These are phyloP conservation scores for Chaetogeoica ovagalla DNA, from an alignment of 2,888 invertebrate genomes.

Conservation along the genomic window DNA sequence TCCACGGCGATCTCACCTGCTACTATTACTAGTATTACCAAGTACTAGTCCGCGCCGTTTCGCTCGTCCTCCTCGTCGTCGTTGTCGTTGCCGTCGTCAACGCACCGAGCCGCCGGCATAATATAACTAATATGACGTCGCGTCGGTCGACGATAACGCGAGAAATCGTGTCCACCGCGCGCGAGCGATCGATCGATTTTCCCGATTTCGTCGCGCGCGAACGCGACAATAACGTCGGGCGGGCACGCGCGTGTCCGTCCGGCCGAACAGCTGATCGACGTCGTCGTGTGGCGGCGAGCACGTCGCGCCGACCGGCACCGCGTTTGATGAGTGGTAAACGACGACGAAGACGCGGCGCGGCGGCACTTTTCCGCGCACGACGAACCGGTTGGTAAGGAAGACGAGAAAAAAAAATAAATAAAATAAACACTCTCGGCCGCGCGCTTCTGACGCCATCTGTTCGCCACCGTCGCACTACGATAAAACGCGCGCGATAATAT, in stretches of 20 bases:
- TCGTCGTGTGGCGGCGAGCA: constrained; percentile 1
- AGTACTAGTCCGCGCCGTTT: not conserved
- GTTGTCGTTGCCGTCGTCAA: not conserved
- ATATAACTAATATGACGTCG: no score
- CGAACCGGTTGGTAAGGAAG: constrained; percentile 24
- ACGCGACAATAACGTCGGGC: not conserved
- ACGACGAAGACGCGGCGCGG: not conserved
- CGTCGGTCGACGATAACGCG: no score
- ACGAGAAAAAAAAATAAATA: no score
- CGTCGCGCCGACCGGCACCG: constrained; percentile 17
- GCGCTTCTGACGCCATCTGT: constrained; percentile 20
- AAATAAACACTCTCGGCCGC: no score
- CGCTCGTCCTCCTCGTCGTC: not conserved
- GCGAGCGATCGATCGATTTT: not conserved
- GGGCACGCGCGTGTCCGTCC: not conserved
- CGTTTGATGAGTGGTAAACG: constrained; percentile 25
- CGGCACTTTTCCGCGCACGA: constrained; percentile 28
- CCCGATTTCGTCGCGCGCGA: not conserved
- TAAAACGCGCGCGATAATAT: no score
- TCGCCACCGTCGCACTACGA: not conserved
- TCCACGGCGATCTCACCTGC: no score
- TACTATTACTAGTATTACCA: constrained; percentile 10
- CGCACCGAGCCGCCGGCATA: not conserved
- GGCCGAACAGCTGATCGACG: constrained; percentile 44
- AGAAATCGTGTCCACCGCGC: no score